Conservation (phyloP, 1,140 invertebrate species). For the Rhopalosiphum maidis region DNA sequence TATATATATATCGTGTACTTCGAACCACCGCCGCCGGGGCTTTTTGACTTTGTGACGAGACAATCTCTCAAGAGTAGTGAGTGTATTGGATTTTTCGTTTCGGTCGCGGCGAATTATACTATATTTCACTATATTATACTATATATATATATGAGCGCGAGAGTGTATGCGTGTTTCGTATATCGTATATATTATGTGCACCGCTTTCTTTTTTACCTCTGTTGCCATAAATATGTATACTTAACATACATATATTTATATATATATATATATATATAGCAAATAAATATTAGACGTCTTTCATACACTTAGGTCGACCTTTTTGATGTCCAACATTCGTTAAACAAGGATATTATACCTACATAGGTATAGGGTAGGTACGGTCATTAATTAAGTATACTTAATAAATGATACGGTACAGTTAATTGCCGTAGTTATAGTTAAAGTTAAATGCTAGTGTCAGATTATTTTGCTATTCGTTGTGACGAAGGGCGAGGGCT, state of each 20-base stretch:
- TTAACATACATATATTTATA: too few species aligned
- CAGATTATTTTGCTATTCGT: too few species aligned
- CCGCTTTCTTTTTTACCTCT: neutral
- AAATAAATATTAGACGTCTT: neutral
- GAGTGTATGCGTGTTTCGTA: neutral
- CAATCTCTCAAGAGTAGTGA: slow-evolving; percentile 1
- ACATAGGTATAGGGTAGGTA: too few species aligned
- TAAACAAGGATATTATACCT: neutral
- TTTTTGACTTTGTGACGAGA: slow-evolving; percentile 15
- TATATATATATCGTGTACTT: neutral
- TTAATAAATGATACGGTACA: too few species aligned
- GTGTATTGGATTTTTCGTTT: slow-evolving; percentile 10
- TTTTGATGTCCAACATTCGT: neutral
- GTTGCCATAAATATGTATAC: neutral
- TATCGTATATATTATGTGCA: neutral
- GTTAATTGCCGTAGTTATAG: too few species aligned
- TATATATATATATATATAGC: neutral
- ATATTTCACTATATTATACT: too few species aligned
- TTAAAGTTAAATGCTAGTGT: too few species aligned
- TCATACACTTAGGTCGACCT: neutral
- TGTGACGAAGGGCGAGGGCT: too few species aligned
- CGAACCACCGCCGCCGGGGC: neutral
- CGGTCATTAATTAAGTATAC: too few species aligned
- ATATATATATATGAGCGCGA: neutral
- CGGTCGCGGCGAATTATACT: neutral